Evolutionary conservation across 2,113 vertebrate species (phyloP), one percentile per base, ranked within the genome.

Genomic region (Myrmecophaga tridactyla): DNA sequence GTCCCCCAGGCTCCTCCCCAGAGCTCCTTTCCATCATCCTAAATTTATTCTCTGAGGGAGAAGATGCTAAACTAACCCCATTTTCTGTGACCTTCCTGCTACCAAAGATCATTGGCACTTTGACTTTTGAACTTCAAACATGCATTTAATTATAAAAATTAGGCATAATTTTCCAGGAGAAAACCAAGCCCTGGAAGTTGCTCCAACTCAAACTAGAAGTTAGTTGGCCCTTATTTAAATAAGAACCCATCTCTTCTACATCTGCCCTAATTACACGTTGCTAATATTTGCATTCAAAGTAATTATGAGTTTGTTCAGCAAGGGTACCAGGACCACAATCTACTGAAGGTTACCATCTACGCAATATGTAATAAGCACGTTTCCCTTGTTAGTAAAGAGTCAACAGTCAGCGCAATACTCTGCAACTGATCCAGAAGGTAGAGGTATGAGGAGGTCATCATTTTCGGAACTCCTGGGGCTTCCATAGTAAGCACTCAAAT

Each of bases 261-360:
- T 78, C 84, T 86, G 36, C 15, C 73, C 53, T 82, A 95, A 95
- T 95, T 91, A 92, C 10, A 89, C 36, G 31, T 69, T 87, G 51
- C 31, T 86, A 88, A 88, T 82, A 83, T 93, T 88, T 86, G 58
- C 46, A 89, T 81, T 82, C 60, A 56, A 36, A 72, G n/a, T 94
- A 94, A 95, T 94, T 95, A 85, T 46, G 23, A 75, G 63, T 90
- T 94, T 96, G 77, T 91, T 92, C 82, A 92, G 27, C 48, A 86
- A 76, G 67, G 72, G 12, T 88, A n/a, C 41, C 70, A 29, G n/a
- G 60, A 75, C 56, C 94, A 5, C 93, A 92, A 94, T 93, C 51
- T 90, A 27, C 34, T 89, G 39, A 87, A 88, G 72, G 86, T 76
- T 78, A 43, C 82, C 84, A 96, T 95, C 83, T 83, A 23, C 70